These are phyloP conservation scores for Hesperophylax magnus DNA, from an alignment of 1,140 invertebrate species.

Conservation along the genomic window DNA sequence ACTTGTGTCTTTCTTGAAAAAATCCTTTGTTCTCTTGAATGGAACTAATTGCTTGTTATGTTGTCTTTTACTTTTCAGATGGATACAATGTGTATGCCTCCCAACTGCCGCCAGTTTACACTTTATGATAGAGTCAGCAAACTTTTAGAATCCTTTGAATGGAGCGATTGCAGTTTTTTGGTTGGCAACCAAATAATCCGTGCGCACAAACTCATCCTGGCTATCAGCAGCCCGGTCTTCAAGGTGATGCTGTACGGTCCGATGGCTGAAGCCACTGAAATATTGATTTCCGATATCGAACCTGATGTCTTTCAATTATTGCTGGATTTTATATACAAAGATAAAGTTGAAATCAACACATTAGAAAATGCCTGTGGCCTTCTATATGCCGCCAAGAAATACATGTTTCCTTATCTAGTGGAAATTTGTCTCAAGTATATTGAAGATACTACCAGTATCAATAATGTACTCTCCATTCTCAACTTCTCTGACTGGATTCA, in stretches of 20 bases:
- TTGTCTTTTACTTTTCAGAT: conserved; percentile 49
- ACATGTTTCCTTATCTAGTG: conserved; percentile 70
- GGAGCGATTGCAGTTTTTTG: conserved; percentile 71
- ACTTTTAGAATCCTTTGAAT: conserved; percentile 67
- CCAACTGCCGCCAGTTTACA: conserved; percentile 44
- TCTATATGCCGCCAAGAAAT: conserved; percentile 73
- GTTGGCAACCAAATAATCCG: conserved; percentile 69
- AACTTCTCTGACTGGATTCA: conserved; percentile 72
- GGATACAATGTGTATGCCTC: conserved; percentile 43
- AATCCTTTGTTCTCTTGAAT: too few relatives aligned
- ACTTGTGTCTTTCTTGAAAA: too few relatives aligned
- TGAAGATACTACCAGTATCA: conserved; percentile 67
- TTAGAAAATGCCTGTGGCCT: conserved; percentile 71
- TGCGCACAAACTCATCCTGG: conserved; percentile 79
- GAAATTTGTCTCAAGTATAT: conserved; percentile 69
- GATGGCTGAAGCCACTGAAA: conserved; percentile 69
- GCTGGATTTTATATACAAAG: conserved; percentile 72
- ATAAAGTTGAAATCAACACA: conserved; percentile 67
- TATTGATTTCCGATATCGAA: conserved; percentile 70
- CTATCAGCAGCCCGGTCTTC: conserved; percentile 81
- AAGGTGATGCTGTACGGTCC: conserved; percentile 81
- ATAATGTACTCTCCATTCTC: conserved; percentile 70
- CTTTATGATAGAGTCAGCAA: conserved; percentile 68
- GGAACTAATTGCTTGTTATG: too few relatives aligned
- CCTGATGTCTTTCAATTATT: conserved; percentile 70